Evolutionary conservation across 1,140 invertebrate species (phyloP).

Genomic region (Zeugodacus cucurbitae): DNA sequence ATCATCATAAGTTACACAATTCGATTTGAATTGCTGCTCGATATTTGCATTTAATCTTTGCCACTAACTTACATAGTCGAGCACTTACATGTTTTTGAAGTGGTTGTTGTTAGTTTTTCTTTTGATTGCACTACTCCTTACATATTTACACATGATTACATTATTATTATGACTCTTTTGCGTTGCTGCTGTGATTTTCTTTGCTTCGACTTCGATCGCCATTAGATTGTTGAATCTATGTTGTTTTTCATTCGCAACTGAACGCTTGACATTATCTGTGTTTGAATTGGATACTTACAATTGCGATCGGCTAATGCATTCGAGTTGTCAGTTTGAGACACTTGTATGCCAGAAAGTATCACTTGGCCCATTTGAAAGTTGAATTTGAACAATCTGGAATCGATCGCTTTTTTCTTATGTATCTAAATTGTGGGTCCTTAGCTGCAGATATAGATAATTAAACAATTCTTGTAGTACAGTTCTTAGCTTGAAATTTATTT

Average conservation of each 20-base stretch:
- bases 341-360: not conserved
- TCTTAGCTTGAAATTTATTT: too few species aligned
- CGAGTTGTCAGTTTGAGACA: not conserved
- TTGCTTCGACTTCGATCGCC: not conserved
- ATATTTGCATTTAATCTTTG: slow-evolving; percentile 4
- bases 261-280: not conserved
- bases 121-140: not conserved
- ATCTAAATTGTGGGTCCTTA: accelerated
- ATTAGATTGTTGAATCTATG: not conserved
- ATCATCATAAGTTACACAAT: not conserved
- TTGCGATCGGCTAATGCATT: not conserved
- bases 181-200: not conserved
- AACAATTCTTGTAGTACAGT: too few species aligned
- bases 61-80: not conserved
- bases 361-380: not conserved
- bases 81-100: not conserved
- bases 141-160: not conserved
- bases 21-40: not conserved
- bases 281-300: not conserved
- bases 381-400: not conserved
- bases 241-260: not conserved
- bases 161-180: not conserved
- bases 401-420: not conserved
- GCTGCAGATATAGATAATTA: too few species aligned
- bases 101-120: not conserved